A percentile compares a stretch with the other conserved stretches of the same genome.
Evolutionary conservation across 2,888 invertebrate genomes (phyloP).

Genomic region (Apoda limacodes): DNA sequence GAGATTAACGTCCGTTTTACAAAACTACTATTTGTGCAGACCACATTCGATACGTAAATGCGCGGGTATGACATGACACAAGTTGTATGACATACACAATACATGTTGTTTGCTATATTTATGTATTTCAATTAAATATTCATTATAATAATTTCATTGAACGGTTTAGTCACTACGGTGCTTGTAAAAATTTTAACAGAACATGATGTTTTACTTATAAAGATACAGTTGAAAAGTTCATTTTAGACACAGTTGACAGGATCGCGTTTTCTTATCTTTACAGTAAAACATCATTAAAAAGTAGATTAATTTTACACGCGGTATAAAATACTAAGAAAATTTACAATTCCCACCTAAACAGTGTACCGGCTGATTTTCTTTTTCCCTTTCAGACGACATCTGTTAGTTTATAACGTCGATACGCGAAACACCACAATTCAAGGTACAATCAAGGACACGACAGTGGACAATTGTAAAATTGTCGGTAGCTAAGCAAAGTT

Average conservation of each 20-base stretch:
- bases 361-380: too few species aligned
- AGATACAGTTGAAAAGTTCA: conserved; percentile 8
- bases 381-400: too few species aligned
- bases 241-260: too few species aligned
- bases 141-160: conserved; percentile 20
- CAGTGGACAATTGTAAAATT: conserved; percentile 19
- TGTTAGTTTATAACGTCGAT: too few species aligned
- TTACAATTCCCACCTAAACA: conserved; percentile 55
- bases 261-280: too few species aligned
- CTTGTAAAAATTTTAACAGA: conserved; percentile 37
- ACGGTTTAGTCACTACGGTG: conserved; percentile 33
- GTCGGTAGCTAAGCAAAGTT: conserved; percentile 24
- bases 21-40: conserved; percentile 50
- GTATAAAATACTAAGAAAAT: conserved; percentile 69
- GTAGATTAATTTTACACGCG: conserved; percentile 57
- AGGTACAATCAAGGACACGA: conserved; percentile 8
- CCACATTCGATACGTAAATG: conserved; percentile 28
- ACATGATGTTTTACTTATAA: too few species aligned
- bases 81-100: conserved; percentile 24
- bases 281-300: too few species aligned
- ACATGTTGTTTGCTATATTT: neutral
- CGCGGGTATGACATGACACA: conserved; percentile 22
- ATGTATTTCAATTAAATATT: conserved; percentile 20
- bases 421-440: too few species aligned
- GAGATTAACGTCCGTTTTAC: conserved; percentile 35